phyloP scores from a whole-genome alignment of 2,113 vertebrate species.

The Girardinichthys multiradiatus region DNA sequence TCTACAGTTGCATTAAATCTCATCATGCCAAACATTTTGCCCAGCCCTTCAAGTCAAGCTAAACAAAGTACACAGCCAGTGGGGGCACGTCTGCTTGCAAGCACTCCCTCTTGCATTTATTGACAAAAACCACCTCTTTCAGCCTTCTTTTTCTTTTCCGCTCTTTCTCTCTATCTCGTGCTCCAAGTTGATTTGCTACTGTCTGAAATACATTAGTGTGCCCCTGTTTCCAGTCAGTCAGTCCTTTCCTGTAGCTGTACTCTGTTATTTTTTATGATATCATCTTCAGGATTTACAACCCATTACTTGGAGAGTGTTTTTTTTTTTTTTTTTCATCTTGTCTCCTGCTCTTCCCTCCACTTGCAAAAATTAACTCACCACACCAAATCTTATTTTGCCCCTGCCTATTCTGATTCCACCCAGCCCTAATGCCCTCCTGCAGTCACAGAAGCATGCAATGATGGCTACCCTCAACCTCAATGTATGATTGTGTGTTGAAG shows the following conservation, averaged over 20 bases:
- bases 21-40: slow-evolving; percentile 25
- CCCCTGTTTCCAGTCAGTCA: slow-evolving; percentile 14
- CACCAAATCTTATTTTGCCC: slow-evolving; percentile 8
- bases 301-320: background rate
- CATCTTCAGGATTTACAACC: slow-evolving; percentile 1
- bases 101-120: slow-evolving; percentile 45
- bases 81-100: slow-evolving; percentile 8
- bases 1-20: slow-evolving; percentile 54
- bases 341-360: background rate
- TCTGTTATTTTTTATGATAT: slow-evolving; percentile 19
- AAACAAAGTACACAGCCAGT: slow-evolving; percentile 32
- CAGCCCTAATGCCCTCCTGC: slow-evolving; percentile 39
- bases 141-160: slow-evolving; percentile 2
- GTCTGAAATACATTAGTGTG: slow-evolving; percentile 28
- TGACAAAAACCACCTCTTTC: slow-evolving; percentile 37
- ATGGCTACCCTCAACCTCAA: slow-evolving; percentile 48
- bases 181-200: slow-evolving; percentile 22
- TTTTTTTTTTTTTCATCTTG: background rate
- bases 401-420: background rate
- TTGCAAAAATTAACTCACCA: slow-evolving; percentile 46
- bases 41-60: slow-evolving; percentile 24
- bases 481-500: slow-evolving; percentile 61
- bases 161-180: slow-evolving; percentile 28
- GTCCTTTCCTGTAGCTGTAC: slow-evolving; percentile 10
- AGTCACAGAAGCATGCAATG: slow-evolving; percentile 52